Base-by-base conservation (phyloP, 1,140 invertebrate species). In the Papilio machaon region DNA sequence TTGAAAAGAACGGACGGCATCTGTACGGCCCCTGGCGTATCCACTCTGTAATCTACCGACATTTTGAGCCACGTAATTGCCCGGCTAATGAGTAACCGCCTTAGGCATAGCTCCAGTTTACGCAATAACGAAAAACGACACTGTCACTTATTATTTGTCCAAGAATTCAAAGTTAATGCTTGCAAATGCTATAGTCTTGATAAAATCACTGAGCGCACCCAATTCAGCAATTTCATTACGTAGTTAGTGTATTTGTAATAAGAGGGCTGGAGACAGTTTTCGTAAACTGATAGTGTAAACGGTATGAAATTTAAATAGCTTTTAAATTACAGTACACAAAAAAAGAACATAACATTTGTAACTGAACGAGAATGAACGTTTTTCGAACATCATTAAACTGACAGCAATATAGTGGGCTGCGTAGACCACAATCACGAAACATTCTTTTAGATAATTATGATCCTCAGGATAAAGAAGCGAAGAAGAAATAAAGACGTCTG, bases 51-150 rank as follows among this genome's bases (percentile, higher is more conserved):
- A 93, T 93, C 90, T 92, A 82, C 87, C 82, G 87, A 89, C 91
- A 89, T 93, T 93, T 91, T 89, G 90, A 89, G 86, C 82, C 81
- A 87, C 85, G 88, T 91, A 93, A 93, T 92, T 91, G 91, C 84
- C 78, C 83, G 58, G 82, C 90, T 92, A 93, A 93, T 93, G 90
- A 91, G 85, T 76, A 85, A 46, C 81, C 43, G 88, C 90, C 92
- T 86, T 82, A 90, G 91, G 92, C 90, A 73, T 79, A 87, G 87
- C 81, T 83, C 88, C 91, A 91, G 92, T 93, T 91, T 91, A 84
- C 86, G 90, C 89, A 90, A 76, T 52, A 67, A 92, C 84, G 79
- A 84, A 86, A 90, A 87, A 83, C 82, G 84, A 81, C 86, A 83
- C 79, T 91, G 92, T 92, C 91, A 92, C 89, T 92, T 86, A 87